Evolutionary conservation across 2,888 invertebrate genomes (phyloP).

Genomic region (Drosophila mercatorum): DNA sequence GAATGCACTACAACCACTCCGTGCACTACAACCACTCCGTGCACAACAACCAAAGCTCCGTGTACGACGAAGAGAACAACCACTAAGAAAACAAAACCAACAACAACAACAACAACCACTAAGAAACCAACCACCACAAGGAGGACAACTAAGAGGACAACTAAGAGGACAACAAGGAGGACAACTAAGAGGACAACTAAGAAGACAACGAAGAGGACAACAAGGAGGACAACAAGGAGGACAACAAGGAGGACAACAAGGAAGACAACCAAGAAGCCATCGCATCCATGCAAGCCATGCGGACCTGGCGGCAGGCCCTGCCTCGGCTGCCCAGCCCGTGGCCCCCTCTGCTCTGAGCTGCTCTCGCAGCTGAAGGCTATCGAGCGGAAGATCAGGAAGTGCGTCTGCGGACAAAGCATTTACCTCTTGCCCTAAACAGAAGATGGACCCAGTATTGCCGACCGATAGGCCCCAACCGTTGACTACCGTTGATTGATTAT

Average conservation of each 20-base stretch:
- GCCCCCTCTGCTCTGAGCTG: constrained; percentile 18
- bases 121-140: no score
- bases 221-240: no score
- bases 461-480: neutral
- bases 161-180: no score
- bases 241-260: no score
- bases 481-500: neutral
- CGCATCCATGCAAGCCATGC: neutral
- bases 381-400: constrained; percentile 7
- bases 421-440: neutral
- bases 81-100: no score
- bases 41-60: neutral
- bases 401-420: constrained; percentile 30
- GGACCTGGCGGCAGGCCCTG: constrained; percentile 38
- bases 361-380: constrained; percentile 1
- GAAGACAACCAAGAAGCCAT: no score
- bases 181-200: no score
- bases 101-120: no score
- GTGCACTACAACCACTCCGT: neutral
- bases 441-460: neutral
- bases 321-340: constrained; percentile 9
- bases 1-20: neutral
- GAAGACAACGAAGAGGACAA: no score
- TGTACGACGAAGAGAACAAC: no score
- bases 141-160: no score